A percentile compares a stretch with the other conserved stretches of the same genome.
phyloP scores from a whole-genome alignment of 2,113 vertebrate species.

The Crotalus viridis region DNA sequence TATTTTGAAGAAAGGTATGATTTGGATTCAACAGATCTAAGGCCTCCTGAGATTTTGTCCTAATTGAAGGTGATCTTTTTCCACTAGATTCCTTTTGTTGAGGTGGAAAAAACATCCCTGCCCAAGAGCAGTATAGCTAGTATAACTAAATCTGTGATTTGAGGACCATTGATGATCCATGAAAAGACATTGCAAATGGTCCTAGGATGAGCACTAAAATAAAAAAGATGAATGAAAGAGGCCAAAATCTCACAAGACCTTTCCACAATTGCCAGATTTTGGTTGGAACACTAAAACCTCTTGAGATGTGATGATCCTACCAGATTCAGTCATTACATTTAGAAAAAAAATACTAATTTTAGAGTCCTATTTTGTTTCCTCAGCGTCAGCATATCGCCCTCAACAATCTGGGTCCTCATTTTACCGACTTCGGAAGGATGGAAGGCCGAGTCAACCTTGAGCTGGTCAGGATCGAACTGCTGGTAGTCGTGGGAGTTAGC shows the following conservation, averaged over 20 bases:
- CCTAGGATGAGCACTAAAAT: background rate
- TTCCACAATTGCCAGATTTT: background rate
- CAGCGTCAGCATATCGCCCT: background rate
- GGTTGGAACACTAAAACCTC: background rate
- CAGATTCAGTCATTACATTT: background rate
- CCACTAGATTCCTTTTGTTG: background rate
- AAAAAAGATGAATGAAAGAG: background rate
- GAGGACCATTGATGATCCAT: background rate
- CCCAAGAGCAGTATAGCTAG: background rate
- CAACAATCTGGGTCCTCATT: background rate
- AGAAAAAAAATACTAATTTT: background rate
- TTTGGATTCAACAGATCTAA: background rate
- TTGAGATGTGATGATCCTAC: background rate
- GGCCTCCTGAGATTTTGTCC: background rate
- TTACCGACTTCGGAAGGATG: background rate
- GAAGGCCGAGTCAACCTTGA: background rate
- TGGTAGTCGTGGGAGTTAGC: background rate
- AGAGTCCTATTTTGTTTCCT: background rate
- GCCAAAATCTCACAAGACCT: background rate
- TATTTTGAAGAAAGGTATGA: background rate
- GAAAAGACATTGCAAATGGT: background rate
- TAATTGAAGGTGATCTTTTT: background rate
- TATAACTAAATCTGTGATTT: background rate
- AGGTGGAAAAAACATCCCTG: background rate
- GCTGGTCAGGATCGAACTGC: background rate